Percentiles rank a stretch among this genome's conserved stretches.
Conservation (phyloP, 2,113 vertebrate genomes). For the Zosterops japonicus region DNA sequence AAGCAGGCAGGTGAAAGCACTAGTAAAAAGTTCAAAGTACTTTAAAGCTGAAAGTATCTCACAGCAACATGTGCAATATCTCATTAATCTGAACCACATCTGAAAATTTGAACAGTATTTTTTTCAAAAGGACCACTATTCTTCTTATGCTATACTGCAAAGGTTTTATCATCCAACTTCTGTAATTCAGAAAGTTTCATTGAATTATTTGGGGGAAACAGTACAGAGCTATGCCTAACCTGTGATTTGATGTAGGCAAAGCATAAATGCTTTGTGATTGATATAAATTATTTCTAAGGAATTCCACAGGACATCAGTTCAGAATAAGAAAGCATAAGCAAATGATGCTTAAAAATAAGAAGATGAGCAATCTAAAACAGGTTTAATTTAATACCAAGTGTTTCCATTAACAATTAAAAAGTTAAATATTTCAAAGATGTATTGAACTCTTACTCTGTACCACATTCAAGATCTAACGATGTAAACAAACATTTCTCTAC, state of each 20-base stretch:
- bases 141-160: background rate
- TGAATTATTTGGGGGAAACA: background rate
- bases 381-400: background rate
- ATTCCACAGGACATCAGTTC: background rate
- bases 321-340: background rate
- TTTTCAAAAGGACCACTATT: background rate
- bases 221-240: background rate
- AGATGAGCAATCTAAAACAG: background rate
- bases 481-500: background rate
- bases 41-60: background rate
- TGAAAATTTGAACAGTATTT: background rate
- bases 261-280: background rate
- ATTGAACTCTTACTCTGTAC: background rate
- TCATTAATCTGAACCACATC: background rate
- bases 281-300: background rate
- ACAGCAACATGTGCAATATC: background rate
- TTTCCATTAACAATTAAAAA: background rate
- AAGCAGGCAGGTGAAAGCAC: background rate
- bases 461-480: background rate
- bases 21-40: background rate
- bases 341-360: background rate
- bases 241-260: background rate
- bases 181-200: background rate
- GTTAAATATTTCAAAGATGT: background rate
- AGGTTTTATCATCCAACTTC: background rate